These are phyloP conservation scores for Troides helena DNA, from an alignment of 2,888 invertebrate species.

Conservation along the genomic window DNA sequence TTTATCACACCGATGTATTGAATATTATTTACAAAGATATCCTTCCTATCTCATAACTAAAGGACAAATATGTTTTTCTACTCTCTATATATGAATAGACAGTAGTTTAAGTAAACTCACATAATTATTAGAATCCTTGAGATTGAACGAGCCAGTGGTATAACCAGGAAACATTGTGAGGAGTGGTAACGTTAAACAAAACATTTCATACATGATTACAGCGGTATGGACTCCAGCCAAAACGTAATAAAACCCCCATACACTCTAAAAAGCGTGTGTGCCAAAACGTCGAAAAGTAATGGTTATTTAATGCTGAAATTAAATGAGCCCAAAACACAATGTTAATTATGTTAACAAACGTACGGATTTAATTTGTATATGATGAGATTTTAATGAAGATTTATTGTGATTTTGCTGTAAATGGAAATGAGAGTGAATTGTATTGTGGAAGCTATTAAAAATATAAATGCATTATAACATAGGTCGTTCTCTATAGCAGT, in stretches of 20 bases:
- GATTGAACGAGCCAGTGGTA: background rate
- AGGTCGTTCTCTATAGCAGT: no score
- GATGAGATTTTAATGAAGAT: constrained; percentile 24
- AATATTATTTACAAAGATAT: no score
- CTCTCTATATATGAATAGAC: no score
- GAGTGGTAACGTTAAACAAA: constrained; percentile 18
- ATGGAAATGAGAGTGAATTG: background rate
- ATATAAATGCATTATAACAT: background rate
- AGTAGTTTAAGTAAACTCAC: constrained; percentile 10
- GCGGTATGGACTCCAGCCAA: constrained; percentile 23
- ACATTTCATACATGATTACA: constrained; percentile 26
- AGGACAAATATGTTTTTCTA: no score
- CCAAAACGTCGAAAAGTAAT: constrained; percentile 26
- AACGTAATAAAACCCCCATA: constrained; percentile 19
- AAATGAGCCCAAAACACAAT: constrained; percentile 18
- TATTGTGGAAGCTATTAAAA: background rate
- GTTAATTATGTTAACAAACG: constrained; percentile 9
- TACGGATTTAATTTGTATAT: background rate
- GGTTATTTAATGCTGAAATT: constrained; percentile 28
- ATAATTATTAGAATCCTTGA: constrained; percentile 19
- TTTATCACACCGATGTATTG: no score
- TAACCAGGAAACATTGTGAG: constrained; percentile 2
- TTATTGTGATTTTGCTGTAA: background rate
- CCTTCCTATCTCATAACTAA: no score
- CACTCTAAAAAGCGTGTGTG: constrained; percentile 9